Conservation (phyloP, 1,140 invertebrate genomes). For the Oppia nitens region DNA sequence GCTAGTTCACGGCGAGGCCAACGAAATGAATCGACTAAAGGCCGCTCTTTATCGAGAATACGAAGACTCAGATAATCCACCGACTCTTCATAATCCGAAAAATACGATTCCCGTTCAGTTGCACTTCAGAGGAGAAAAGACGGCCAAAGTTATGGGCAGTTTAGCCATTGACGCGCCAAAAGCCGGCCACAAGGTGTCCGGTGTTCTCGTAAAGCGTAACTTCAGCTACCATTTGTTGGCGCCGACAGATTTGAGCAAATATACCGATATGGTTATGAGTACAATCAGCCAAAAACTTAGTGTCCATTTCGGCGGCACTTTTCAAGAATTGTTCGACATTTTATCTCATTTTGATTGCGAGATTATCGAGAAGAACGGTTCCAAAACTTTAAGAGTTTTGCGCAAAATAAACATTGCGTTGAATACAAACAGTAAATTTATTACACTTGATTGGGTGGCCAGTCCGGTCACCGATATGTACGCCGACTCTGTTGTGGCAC, state of each 20-base stretch:
- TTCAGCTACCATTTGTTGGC: slow-evolving; percentile 94
- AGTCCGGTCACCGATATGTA: slow-evolving; percentile 95
- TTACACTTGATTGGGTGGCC: slow-evolving; percentile 79
- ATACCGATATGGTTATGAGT: slow-evolving; percentile 86
- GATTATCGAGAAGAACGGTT: slow-evolving; percentile 44
- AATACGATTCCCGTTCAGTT: slow-evolving; percentile 86
- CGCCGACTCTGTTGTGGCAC: slow-evolving; percentile 79
- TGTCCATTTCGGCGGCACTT: slow-evolving; percentile 61
- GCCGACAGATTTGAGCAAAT: slow-evolving; percentile 77
- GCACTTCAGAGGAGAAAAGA: slow-evolving; percentile 91
- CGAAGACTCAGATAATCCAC: slow-evolving; percentile 72
- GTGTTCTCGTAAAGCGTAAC: slow-evolving; percentile 88
- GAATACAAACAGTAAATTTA: slow-evolving; percentile 44
- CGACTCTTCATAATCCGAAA: slow-evolving; percentile 83
- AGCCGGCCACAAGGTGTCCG: slow-evolving; percentile 61
- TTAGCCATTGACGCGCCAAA: slow-evolving; percentile 65
- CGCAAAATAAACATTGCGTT: slow-evolving; percentile 56
- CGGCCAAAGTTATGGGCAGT: slow-evolving; percentile 87
- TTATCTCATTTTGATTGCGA: slow-evolving; percentile 62
- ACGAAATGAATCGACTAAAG: slow-evolving; percentile 93
- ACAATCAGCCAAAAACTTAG: slow-evolving; percentile 78
- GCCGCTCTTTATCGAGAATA: slow-evolving; percentile 85
- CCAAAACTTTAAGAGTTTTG: slow-evolving; percentile 48
- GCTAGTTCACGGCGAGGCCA: slow-evolving; percentile 94
- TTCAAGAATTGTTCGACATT: slow-evolving; percentile 61